Evolutionary conservation across 2,888 invertebrate genomes (phyloP), one percentile per base, ranked within the genome.

Genomic region (Schizotus pectinicornis): DNA sequence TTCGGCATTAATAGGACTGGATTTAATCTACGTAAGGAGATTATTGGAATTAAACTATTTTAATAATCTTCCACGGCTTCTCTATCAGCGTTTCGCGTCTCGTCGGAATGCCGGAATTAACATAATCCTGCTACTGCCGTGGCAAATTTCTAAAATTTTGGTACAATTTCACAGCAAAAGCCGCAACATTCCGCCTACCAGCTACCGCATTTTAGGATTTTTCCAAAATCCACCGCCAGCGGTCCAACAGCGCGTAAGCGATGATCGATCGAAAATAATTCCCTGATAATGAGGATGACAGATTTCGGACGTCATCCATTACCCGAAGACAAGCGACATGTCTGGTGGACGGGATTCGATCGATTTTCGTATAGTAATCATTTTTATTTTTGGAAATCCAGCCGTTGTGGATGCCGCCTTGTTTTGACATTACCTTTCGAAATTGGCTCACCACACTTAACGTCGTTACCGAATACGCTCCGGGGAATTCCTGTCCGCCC

Each of bases 251-350:
- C 58, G 48, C 46, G 65, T 72, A 70, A 69, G 65, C 65, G 67
- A 74, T 74, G 75, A 75, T 75, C 71, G 74, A 75, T 74, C 70
- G 71, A 68, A 71, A 71, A 68, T 67, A 68, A 65, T 65, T 65
- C 58, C 65, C 64, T 67, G 74, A 75, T 74, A 74, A 74, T 71
- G 71, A 74, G 66, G 73, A 69, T 73, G 75, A 75, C 75, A 75
- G 73, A 72, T 72, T 68, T 68, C 63, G 68, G 63, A 64, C 70
- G 64, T 68, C 73, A 75, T 75, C 74, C 74, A 75, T 75, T 74
- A 74, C 68, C 60, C 63, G 59, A 37, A 61, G 74, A 74, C 74
- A 71, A 71, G 72, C 68, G 61, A 74, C 74, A 71, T 70, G 73
- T 69, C 67, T 67, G 62, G 60, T 64, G 68, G 67, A 65, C 62